These are phyloP conservation scores for Calliopum simillimum DNA, from an alignment of 2,888 invertebrate genomes.

Conservation along the genomic window DNA sequence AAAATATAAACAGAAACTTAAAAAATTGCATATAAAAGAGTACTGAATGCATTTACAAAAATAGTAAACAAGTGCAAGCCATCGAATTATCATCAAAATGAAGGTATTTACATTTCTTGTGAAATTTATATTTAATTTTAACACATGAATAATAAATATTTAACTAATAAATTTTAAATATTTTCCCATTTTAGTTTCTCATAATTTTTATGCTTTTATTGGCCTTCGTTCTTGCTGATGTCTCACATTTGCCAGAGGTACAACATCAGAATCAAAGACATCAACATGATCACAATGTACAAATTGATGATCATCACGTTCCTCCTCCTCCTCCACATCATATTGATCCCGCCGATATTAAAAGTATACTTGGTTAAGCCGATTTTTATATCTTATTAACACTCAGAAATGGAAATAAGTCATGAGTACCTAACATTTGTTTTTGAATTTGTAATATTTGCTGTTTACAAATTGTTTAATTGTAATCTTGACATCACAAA, in stretches of 20 bases:
- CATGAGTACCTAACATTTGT: too few species aligned
- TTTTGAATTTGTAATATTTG: too few species aligned
- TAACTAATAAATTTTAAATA: not conserved
- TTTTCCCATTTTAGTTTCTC: slow-evolving; percentile 26
- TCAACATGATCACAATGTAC: not conserved
- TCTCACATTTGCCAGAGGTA: slow-evolving; percentile 36
- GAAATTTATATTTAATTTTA: too few species aligned
- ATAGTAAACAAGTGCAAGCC: not conserved
- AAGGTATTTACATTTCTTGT: slow-evolving; percentile 32
- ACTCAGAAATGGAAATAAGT: not conserved
- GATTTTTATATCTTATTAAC: too few species aligned
- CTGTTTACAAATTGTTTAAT: too few species aligned
- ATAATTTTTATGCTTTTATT: slow-evolving; percentile 36
- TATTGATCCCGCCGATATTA: not conserved
- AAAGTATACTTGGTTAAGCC: not conserved
- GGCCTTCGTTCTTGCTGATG: slow-evolving; percentile 40
- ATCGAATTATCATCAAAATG: slow-evolving; percentile 17
- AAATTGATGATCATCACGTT: not conserved
- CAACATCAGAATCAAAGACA: not conserved
- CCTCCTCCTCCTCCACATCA: not conserved
- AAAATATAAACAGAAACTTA: too few species aligned
- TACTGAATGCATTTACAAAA: not conserved
- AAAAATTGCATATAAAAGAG: too few species aligned
- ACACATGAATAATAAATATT: too few species aligned
- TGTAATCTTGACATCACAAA: too few species aligned